Conservation (phyloP, 2,113 vertebrate genomes). For the Pica pica region DNA sequence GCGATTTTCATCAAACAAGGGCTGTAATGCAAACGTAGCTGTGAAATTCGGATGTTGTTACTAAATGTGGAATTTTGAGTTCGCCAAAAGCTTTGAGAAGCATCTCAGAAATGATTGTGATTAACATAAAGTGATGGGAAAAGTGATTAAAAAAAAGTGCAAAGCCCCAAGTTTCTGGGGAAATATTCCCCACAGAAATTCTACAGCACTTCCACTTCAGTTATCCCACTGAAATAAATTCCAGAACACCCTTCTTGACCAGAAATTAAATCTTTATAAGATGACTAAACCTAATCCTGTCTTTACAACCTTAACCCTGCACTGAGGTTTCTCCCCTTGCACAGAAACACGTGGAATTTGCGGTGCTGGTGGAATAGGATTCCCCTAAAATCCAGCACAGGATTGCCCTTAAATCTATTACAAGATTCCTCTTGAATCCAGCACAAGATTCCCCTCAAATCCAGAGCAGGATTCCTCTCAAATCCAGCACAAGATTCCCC, state of each 20-base stretch:
- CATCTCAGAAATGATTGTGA: not conserved
- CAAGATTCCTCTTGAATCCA: fast-evolving
- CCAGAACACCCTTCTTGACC: not conserved
- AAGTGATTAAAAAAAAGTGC: not conserved
- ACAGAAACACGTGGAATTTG: fast-evolving
- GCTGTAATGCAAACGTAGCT: not conserved
- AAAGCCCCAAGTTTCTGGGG: not conserved
- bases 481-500: not conserved
- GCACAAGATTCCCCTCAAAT: fast-evolving
- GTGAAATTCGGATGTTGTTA: not conserved
- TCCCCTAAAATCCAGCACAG: not conserved
- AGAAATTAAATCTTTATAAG: not conserved
- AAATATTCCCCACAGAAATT: not conserved
- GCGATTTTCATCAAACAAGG: not conserved
- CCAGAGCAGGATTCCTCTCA: not conserved
- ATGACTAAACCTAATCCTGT: not conserved
- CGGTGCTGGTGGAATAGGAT: not conserved
- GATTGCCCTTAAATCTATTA: fast-evolving
- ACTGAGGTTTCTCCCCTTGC: fast-evolving
- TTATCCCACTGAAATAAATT: not conserved
- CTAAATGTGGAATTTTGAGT: not conserved
- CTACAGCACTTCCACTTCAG: not conserved
- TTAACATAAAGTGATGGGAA: not conserved
- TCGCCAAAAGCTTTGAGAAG: not conserved
- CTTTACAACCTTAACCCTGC: not conserved